phyloP scores from a whole-genome alignment of 2,797 vertebrate genomes.

The Intellagama lesueurii region DNA sequence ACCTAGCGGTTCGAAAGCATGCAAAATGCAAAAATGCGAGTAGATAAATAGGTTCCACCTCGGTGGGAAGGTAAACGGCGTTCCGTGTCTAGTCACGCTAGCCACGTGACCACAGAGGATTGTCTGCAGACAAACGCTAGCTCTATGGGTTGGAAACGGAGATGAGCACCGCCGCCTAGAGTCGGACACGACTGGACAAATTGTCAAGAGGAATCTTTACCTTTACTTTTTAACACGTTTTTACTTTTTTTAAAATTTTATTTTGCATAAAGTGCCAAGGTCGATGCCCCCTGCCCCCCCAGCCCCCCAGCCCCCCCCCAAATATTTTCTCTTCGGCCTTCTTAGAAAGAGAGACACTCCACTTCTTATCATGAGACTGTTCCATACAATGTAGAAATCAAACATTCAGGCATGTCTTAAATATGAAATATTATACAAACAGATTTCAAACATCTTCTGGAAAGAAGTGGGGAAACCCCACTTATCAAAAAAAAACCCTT shows the following conservation, averaged over 20 bases:
- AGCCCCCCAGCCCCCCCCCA: not conserved
- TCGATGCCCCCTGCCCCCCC: not conserved
- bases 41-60: too few relatives aligned
- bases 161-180: too few relatives aligned
- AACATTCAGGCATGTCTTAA: constrained; percentile 15
- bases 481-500: not conserved
- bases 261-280: constrained; percentile 43
- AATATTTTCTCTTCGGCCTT: not conserved
- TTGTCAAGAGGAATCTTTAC: too few relatives aligned
- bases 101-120: too few relatives aligned
- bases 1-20: too few relatives aligned
- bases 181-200: too few relatives aligned
- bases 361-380: not conserved
- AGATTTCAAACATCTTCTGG: not conserved
- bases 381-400: constrained; percentile 14
- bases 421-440: constrained; percentile 32
- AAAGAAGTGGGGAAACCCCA: not conserved
- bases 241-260: not conserved
- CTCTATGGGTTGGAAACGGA: too few relatives aligned
- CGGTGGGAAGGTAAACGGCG: too few relatives aligned
- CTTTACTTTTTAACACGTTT: not conserved
- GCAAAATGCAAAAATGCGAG: too few relatives aligned
- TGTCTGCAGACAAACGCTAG: too few relatives aligned
- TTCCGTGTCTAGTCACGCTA: too few relatives aligned
- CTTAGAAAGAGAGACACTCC: not conserved